A percentile compares a stretch with the other conserved stretches of the same genome.
phyloP scores from a whole-genome alignment of 1,140 invertebrate species.

The Brachionus rubens region DNA sequence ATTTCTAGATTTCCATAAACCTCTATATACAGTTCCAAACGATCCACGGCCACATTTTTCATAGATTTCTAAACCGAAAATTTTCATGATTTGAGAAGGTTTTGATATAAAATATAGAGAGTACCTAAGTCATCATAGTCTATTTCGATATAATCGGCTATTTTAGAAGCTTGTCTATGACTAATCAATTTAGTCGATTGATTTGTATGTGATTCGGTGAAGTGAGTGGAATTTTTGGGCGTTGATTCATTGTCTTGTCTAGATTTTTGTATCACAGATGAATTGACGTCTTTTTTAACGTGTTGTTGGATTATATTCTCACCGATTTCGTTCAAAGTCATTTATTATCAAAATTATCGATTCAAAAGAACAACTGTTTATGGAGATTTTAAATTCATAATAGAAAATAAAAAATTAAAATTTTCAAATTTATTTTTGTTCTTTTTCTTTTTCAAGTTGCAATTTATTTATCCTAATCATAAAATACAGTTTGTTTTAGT shows the following conservation, averaged over 20 bases:
- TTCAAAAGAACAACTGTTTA: too few species aligned
- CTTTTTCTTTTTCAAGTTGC: too few species aligned
- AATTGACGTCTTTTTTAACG: neutral
- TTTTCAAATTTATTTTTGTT: too few species aligned
- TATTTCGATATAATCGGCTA: constrained; percentile 26
- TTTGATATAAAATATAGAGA: neutral
- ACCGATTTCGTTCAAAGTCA: constrained; percentile 16
- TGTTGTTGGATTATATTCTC: neutral
- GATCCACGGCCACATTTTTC: constrained; percentile 31
- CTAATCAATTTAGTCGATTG: neutral
- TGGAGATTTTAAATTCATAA: too few species aligned
- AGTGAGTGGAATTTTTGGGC: neutral
- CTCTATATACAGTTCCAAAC: constrained; percentile 43
- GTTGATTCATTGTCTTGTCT: neutral
- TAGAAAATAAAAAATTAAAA: too few species aligned
- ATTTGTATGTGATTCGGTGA: too few species aligned
- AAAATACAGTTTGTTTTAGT: too few species aligned
- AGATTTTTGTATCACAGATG: neutral
- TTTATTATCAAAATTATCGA: neutral
- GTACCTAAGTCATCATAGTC: constrained; percentile 24
- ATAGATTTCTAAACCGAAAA: constrained; percentile 51
- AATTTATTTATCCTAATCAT: too few species aligned
- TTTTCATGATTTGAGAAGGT: neutral
- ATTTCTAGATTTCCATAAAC: constrained; percentile 57
- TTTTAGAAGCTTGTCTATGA: neutral